These are phyloP conservation scores for Xylocampa areola DNA, from an alignment of 2,888 invertebrate genomes.

Conservation along the genomic window DNA sequence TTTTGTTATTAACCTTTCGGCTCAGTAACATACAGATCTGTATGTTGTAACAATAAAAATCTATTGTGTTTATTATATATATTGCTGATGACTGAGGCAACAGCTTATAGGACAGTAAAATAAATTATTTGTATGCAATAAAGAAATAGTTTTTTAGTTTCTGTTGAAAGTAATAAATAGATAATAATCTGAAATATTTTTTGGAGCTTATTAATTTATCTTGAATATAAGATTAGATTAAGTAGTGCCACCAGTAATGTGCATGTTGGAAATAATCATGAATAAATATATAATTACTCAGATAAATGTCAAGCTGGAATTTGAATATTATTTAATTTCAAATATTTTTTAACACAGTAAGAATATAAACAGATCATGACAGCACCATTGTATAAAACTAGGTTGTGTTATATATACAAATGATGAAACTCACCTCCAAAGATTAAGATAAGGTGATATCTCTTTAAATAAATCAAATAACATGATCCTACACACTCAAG, in stretches of 20 bases:
- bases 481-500: conserved; percentile 20
- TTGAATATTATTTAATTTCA: conserved; percentile 15
- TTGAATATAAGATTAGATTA: conserved; percentile 22
- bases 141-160: conserved; percentile 1
- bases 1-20: too few species aligned
- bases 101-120: too few species aligned
- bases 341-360: conserved; percentile 4
- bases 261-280: conserved; percentile 17
- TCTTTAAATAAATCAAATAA: conserved; percentile 49
- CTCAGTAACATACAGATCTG: too few species aligned
- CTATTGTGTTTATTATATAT: too few species aligned
- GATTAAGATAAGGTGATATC: conserved; percentile 61
- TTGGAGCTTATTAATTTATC: conserved; percentile 26
- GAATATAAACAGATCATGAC: conserved; percentile 9
- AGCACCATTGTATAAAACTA: conserved; percentile 16
- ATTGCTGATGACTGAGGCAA: too few species aligned
- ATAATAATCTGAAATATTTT: conserved; percentile 1
- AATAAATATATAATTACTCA: conserved; percentile 12
- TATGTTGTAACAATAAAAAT: too few species aligned
- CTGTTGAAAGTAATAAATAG: conserved; percentile 12
- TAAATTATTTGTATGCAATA: too few species aligned
- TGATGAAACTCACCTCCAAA: conserved; percentile 47
- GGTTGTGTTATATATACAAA: conserved; percentile 35
- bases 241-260: conserved; percentile 24
- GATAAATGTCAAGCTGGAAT: conserved; percentile 9